phyloP scores from a whole-genome alignment of 2,113 vertebrate genomes.

The Megaceryle torquata region DNA sequence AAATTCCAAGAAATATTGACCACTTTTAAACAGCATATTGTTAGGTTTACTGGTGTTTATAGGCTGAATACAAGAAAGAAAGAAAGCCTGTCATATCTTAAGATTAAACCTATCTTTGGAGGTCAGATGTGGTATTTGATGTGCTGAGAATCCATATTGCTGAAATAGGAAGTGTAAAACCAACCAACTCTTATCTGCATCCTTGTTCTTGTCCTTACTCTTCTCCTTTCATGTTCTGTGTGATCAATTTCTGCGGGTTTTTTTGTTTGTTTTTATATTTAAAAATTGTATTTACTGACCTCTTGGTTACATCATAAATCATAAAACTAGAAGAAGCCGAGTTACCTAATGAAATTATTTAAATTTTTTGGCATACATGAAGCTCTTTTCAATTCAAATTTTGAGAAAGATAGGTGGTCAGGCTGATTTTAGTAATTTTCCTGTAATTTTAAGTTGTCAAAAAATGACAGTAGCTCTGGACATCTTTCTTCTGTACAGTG shows the following conservation, averaged over 20 bases:
- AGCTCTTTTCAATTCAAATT: background rate
- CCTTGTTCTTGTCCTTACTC: background rate
- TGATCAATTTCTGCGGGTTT: background rate
- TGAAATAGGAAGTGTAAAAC: background rate
- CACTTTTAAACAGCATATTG: background rate
- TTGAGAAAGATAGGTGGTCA: background rate
- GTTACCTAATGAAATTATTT: background rate
- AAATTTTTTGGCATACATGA: background rate
- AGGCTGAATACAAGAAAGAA: background rate
- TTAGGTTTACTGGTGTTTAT: background rate
- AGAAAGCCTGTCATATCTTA: background rate
- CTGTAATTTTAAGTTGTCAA: background rate
- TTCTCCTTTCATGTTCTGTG: background rate
- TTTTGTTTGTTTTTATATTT: background rate
- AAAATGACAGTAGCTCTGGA: background rate
- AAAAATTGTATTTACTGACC: background rate
- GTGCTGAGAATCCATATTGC: background rate
- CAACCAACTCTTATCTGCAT: background rate
- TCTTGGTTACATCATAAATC: fast-evolving
- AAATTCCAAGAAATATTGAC: background rate
- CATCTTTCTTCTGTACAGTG: background rate
- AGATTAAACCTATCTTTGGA: background rate
- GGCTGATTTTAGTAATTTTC: background rate
- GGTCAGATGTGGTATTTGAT: background rate
- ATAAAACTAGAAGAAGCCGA: background rate